Percentiles rank a stretch among this genome's conserved stretches.
These are phyloP conservation scores for Eilema caniola DNA, from an alignment of 2,888 invertebrate species.

Conservation along the genomic window DNA sequence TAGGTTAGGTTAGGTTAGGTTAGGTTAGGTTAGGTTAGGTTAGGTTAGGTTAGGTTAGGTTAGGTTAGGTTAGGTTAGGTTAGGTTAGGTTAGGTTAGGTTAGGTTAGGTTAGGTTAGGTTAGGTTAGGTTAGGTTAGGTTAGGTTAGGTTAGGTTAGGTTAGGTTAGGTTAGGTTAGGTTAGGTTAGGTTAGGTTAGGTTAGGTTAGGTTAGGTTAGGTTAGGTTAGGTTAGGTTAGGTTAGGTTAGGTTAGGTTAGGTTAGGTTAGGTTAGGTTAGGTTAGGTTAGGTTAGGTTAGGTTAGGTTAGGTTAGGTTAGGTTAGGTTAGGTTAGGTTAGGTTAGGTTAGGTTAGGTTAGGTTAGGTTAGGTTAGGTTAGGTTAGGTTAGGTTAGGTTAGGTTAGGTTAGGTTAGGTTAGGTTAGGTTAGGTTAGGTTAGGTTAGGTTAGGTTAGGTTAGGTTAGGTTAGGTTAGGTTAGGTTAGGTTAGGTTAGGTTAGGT, in stretches of 20 bases:
- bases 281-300: slow-evolving; percentile 41
- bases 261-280: slow-evolving; percentile 43
- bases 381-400: slow-evolving; percentile 42
- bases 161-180: slow-evolving; percentile 39
- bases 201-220: slow-evolving; percentile 42
- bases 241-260: slow-evolving; percentile 35
- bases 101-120: slow-evolving; percentile 36
- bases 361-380: slow-evolving; percentile 36
- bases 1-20: slow-evolving; percentile 43
- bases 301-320: slow-evolving; percentile 34
- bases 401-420: slow-evolving; percentile 40
- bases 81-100: slow-evolving; percentile 40
- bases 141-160: slow-evolving; percentile 40
- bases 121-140: slow-evolving; percentile 42
- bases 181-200: slow-evolving; percentile 38
- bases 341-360: slow-evolving; percentile 40
- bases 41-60: slow-evolving; percentile 34
- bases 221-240: slow-evolving; percentile 40
- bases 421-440: slow-evolving; percentile 39
- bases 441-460: slow-evolving; percentile 38
- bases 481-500: slow-evolving; percentile 40
- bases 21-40: slow-evolving; percentile 41
- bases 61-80: slow-evolving; percentile 43
- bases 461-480: slow-evolving; percentile 42
- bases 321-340: slow-evolving; percentile 43